Base-by-base conservation (phyloP, 2,113 vertebrate species). In the Zosterops borbonicus region DNA sequence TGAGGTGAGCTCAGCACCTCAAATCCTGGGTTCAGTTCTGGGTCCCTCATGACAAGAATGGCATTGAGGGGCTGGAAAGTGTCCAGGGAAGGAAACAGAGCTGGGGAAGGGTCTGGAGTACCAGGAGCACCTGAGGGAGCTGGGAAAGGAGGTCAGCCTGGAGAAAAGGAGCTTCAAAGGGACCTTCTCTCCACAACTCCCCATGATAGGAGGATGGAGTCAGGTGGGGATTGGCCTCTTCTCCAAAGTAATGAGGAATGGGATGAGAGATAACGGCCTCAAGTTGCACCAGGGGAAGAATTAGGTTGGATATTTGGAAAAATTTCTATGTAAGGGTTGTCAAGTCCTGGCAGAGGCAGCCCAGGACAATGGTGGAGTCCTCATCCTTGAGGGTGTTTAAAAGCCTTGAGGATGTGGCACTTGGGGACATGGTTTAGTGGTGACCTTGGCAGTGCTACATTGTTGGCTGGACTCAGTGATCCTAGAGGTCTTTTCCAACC, bases 211-310 rank as follows among this genome's bases (percentile, higher is more conserved):
- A 71, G 35, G 7, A 19, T 7, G 37, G 23, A n/a, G 18, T 29
- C 35, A 35, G 11, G 21, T 17, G 41, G 7, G 47, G 7, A 8
- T 47, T 9, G 13, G 6, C 16, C 11, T 25, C 49, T 55, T n/a
- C n/a, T 70, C 65, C 49, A 15, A 55, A 7, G 9, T 7, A 29
- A 35, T 18, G 9, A 56, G 35, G 15, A 41, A 14, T 25, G 14
- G 11, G 31, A 44, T 17, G 24, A 67, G 28, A 11, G 24, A 28
- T 4, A 42, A 56, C 0, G 0, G 17, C 33, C 39, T 47, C 62
- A 60, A 11, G 16, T 12, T 29, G 11, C 39, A 46, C 21, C 39
- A 68, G 39, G 11, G 11, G 24, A 37, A 29, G 24, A 7, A 6
- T 53, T 39, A 53, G 5, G 11, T 46, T 47, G 62, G 46, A n/a